Conservation (phyloP, 2,888 invertebrate species). For the Tetragnatha montana region DNA sequence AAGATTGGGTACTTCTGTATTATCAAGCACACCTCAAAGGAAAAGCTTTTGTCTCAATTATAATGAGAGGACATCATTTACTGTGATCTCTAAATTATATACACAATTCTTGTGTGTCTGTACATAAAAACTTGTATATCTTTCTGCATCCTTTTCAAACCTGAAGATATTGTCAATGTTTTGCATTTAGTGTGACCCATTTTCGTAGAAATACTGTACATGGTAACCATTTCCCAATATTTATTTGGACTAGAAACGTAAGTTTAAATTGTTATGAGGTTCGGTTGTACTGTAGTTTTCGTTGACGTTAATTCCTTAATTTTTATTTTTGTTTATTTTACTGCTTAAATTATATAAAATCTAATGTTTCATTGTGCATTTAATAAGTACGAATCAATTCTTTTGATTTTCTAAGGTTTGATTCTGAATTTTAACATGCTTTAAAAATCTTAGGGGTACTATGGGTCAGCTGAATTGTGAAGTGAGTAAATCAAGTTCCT, state of each 20-base stretch:
- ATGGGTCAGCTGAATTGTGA: not conserved
- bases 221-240: too few species aligned
- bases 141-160: not conserved
- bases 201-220: too few species aligned
- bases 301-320: too few species aligned
- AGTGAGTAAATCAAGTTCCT: not conserved
- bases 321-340: too few species aligned
- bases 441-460: not conserved
- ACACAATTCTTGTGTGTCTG: not conserved
- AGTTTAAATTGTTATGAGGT: too few species aligned
- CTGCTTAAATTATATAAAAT: too few species aligned
- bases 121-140: not conserved
- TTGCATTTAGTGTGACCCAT: too few species aligned
- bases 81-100: not conserved
- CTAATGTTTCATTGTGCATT: too few species aligned
- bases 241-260: too few species aligned
- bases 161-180: not conserved
- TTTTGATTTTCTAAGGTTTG: not conserved
- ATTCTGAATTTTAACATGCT: not conserved
- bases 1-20: conserved; percentile 23
- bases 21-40: conserved; percentile 34
- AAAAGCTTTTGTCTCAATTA: not conserved
- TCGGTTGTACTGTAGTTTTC: too few species aligned
- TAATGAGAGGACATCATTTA: not conserved
- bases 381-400: too few species aligned